Percentiles rank a stretch among this genome's conserved stretches.
phyloP scores from a whole-genome alignment of 2,888 invertebrate genomes.

The Pristionchus arcanus region DNA sequence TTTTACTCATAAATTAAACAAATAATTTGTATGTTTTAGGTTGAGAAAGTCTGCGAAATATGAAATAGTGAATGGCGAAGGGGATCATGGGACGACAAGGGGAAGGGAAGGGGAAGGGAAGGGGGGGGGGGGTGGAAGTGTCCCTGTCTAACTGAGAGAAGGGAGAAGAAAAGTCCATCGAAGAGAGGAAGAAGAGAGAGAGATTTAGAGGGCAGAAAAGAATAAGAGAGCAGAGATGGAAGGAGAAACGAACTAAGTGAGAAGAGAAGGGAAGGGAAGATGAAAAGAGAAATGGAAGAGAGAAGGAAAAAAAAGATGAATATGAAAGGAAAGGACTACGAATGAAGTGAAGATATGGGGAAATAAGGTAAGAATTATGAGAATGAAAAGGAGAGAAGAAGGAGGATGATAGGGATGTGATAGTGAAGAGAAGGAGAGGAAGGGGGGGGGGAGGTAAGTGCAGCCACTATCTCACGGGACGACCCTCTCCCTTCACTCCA shows the following conservation, averaged over 20 bases:
- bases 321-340: not conserved
- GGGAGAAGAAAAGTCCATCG: slow-evolving; percentile 24
- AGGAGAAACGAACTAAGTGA: not conserved
- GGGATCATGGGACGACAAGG: not conserved
- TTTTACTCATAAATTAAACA: too few species aligned
- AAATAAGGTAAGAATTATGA: not conserved
- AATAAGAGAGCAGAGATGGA: slow-evolving; percentile 6
- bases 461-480: slow-evolving; percentile 30
- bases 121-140: not conserved
- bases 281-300: not conserved
- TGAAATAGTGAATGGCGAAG: not conserved
- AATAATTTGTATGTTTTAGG: too few species aligned
- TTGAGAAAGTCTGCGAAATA: too few species aligned
- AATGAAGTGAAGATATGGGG: not conserved
- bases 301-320: not conserved
- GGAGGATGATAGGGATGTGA: not conserved
- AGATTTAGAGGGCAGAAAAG: slow-evolving; percentile 31
- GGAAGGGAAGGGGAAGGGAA: not conserved
- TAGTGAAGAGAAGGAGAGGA: not conserved
- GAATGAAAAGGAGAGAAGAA: not conserved
- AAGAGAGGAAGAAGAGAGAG: not conserved
- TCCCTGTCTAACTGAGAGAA: not conserved
- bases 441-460: slow-evolving; percentile 13
- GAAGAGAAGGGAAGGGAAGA: not conserved
- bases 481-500: not conserved